A percentile compares a stretch with the other conserved stretches of the same genome.
Conservation (phyloP, 2,888 invertebrate genomes). For the Eupithecia vulgata region DNA sequence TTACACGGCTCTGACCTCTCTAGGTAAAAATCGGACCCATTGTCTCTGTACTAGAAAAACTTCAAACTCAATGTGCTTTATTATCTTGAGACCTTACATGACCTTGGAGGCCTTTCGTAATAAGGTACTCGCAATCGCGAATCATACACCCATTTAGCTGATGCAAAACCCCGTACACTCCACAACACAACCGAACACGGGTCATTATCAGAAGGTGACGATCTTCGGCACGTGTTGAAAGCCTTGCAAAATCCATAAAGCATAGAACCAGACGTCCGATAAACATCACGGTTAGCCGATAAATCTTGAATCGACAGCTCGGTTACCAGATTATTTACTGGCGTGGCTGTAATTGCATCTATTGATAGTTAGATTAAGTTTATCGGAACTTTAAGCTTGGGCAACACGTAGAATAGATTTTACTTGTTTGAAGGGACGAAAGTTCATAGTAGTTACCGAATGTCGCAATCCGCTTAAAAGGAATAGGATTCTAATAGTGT, state of each 20-base stretch:
- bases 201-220: background rate
- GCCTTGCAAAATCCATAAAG: conserved; percentile 9
- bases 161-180: background rate
- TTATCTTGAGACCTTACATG: too few relatives aligned
- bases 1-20: background rate
- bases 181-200: background rate
- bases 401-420: background rate
- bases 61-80: too few relatives aligned
- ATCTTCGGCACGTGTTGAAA: conserved; percentile 6
- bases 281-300: background rate
- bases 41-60: too few relatives aligned
- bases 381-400: background rate
- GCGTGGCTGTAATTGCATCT: background rate
- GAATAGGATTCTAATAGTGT: background rate
- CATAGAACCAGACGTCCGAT: conserved; percentile 3
- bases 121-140: background rate
- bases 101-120: too few relatives aligned
- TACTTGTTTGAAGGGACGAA: background rate
- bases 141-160: background rate
- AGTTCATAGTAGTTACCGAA: background rate
- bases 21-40: too few relatives aligned
- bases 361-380: background rate
- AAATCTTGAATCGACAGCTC: conserved; percentile 7
- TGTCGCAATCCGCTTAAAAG: background rate
- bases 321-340: conserved; percentile 7